Evolutionary conservation across 2,888 invertebrate species (phyloP).

Genomic region (Lypha dubia): DNA sequence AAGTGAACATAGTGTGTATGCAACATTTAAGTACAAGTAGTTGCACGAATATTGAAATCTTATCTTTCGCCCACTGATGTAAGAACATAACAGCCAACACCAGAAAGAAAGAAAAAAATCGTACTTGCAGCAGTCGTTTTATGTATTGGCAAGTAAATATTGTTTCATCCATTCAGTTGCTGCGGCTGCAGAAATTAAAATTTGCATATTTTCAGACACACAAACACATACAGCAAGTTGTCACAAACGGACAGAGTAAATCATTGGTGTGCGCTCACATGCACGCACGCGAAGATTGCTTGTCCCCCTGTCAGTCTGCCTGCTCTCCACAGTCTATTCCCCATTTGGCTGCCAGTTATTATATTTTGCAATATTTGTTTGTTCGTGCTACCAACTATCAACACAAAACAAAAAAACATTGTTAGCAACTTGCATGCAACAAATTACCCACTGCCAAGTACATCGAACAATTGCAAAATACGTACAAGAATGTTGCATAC

Average conservation of each 20-base stretch:
- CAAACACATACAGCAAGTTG: slow-evolving; percentile 47
- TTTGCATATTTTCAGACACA: slow-evolving; percentile 26
- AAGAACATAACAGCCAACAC: slow-evolving; percentile 68
- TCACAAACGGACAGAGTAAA: slow-evolving; percentile 65
- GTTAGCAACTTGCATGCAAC: slow-evolving; percentile 71
- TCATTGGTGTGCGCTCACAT: slow-evolving; percentile 69
- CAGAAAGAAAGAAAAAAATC: slow-evolving; percentile 3
- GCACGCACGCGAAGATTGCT: slow-evolving; percentile 66
- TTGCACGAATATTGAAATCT: slow-evolving; percentile 63
- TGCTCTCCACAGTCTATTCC: neutral
- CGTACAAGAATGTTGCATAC: slow-evolving; percentile 29
- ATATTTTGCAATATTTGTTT: slow-evolving; percentile 35
- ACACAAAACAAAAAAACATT: slow-evolving; percentile 24
- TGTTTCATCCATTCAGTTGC: slow-evolving; percentile 31
- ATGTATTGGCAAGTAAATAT: slow-evolving; percentile 51
- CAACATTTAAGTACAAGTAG: slow-evolving; percentile 47
- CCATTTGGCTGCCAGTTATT: slow-evolving; percentile 15
- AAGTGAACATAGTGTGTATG: slow-evolving; percentile 20
- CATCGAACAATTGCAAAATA: slow-evolving; percentile 29
- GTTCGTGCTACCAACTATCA: slow-evolving; percentile 47
- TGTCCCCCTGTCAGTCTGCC: slow-evolving; percentile 24
- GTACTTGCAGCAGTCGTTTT: slow-evolving; percentile 34
- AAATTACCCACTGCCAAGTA: slow-evolving; percentile 68
- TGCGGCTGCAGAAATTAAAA: slow-evolving; percentile 22
- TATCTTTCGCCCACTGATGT: slow-evolving; percentile 73